Evolutionary conservation across 2,797 vertebrate species (phyloP), one percentile per base, ranked within the genome.

Genomic region (Chloroceryle amazona): DNA sequence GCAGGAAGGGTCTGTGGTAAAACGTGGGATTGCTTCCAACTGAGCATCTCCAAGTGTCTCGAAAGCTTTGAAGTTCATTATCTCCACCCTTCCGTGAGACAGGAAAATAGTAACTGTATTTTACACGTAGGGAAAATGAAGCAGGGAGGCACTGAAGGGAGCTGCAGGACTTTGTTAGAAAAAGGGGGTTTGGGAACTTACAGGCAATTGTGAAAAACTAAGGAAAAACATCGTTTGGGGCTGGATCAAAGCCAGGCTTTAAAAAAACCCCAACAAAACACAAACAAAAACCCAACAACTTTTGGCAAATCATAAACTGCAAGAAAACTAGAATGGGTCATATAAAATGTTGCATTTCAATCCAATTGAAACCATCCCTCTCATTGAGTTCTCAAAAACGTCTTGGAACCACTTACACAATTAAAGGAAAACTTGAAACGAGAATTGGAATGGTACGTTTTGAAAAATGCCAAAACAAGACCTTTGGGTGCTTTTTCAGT

Each of bases 291-390:
- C 10, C 14, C 49, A n/a, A 52, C 39, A 41, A 20, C 7, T 57
- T 89, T 51, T 91, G 81, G 82, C 85, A 89, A 70, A 81, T 70
- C 41, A 35, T 28, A 66, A 70, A 61, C 46, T 44, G 51, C 72
- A 78, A 61, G 61, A 47, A 23, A 78, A 84, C 51, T 39, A 49
- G 66, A 95, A 73, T 44, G 85, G 78, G 78, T 91, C 33, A 15
- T 37, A 52, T 78, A 84, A 93, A 93, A 93, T 35, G 70, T 74
- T 89, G 60, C 52, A 61, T 70, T 95, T 91, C 74, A 58, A 78
- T 81, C 88, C 63, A 91, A 87, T 74, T 89, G 85, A 95, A 96
- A 96, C 88, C 95, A 93, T 78, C 62, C 93, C 65, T 91, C 73
- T 70, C 78, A 72, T 2, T 70, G 85, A 93, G 84, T 94, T 76